Base-by-base conservation (phyloP, 2,888 invertebrate genomes). In the Dioctria rufipes region DNA sequence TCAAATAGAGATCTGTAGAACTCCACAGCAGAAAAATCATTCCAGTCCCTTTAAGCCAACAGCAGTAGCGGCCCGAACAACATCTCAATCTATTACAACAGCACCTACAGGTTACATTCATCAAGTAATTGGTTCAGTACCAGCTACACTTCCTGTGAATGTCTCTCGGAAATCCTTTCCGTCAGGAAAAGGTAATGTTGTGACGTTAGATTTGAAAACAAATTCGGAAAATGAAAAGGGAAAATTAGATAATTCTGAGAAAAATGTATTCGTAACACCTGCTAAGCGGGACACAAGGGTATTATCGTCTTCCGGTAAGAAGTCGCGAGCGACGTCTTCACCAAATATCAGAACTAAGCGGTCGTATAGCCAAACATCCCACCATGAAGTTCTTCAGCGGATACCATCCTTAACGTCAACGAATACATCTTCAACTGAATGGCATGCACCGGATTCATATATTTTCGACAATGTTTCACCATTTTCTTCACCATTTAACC, bases 331-430 rank as follows among this genome's bases (percentile, higher is more conserved):
- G 61, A 25, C 80, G 58, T 66, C 75, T 9, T 77, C 77, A 8
- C 51, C 49, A 37, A 80, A 69, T 71, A 13, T 73, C 25, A 51
- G 77, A 73, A 79, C 65, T n/a, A 80, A 82, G 75, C 84, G 84
- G 42, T 83, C 84, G 58, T 82, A 83, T 61, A 84, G 83, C 81
- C 83, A 84, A 83, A 83, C 83, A 61, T 82, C 91, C 8, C 87
- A 91, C 42, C 92, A 92, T 83, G 92, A 92, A 86, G 90, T 91
- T 0, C 85, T 92, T 79, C 92, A 92, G 85, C 91, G 92, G 91
- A 92, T 92, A 91, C 89, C 90, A 8, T 90, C 88, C 1, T 87
- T 90, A 0, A 81, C 89, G 51, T 87, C 89, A 43, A 61, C 77
- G 67, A 81, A 81, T 6, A 13, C 83, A 39, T 51, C 81, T 51